Base-by-base conservation (phyloP, 2,113 vertebrate genomes). In the Oenanthe melanoleuca region DNA sequence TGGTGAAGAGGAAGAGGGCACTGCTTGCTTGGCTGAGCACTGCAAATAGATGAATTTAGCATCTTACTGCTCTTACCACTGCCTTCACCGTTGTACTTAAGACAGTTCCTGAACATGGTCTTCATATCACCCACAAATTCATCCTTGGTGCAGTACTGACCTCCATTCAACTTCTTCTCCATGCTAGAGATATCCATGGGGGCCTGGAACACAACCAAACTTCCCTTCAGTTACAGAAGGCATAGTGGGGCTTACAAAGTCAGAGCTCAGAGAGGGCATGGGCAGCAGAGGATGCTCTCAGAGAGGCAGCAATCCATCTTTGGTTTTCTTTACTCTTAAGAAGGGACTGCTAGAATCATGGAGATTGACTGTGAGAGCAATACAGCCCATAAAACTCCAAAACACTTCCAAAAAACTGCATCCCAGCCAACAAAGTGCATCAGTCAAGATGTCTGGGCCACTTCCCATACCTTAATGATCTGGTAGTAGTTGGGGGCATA, bases 101-200 rank as follows among this genome's bases (percentile, higher is more conserved):
- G 97, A 69, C 99, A 99, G 96, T 99, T 99, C 96, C 98, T 98
- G 97, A 99, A 99, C 98, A 99, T 99, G 86, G 99, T 99, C 97
- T 99, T 99, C 98, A 99, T 98, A 72, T 99, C 99, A 5, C 98
- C 98, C 74, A 98, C 97, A 96, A 99, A 99, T 91, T 99, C 99
- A 50, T 99, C 99, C 98, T 99, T 99, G 64, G 98, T 97, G 52
- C 99, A 97, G 89, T 99, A 99, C 28, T 98, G 98, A 38, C 99
- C 99, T 77, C 99, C 98, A 61, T 98, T 99, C 70, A 99, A 97
- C 80, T 99, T 99, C 95, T 97, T 99, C 95, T 99, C 99, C 96
- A 99, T 99, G 88, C 98, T 99, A 80, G 99, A 99, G 86, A 99
- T 98, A 96, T 99, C 99, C 99, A 99, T 99, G 49, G 99, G 99